phyloP scores from a whole-genome alignment of 2,888 invertebrate genomes.

The Erpobdella octoculata region DNA sequence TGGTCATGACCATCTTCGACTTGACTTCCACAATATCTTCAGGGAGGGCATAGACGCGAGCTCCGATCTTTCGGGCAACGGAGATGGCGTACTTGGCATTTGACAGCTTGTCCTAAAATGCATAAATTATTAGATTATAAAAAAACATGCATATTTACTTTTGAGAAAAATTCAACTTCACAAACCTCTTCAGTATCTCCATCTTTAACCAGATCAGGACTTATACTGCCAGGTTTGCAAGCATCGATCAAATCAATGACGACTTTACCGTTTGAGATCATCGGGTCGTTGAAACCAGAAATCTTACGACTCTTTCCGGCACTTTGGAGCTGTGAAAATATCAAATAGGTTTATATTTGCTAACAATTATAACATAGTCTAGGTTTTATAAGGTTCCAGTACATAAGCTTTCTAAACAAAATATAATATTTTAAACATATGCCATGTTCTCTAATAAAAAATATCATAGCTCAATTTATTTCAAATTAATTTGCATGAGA shows the following conservation, averaged over 20 bases:
- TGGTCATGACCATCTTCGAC: conserved; percentile 98
- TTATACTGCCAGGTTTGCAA: conserved; percentile 88
- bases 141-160: background rate
- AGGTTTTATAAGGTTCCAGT: background rate
- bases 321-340: conserved; percentile 42
- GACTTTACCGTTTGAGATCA: conserved; percentile 77
- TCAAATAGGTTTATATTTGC: background rate
- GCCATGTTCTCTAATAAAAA: too few relatives aligned
- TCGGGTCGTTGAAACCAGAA: conserved; percentile 66
- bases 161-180: background rate
- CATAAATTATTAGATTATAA: background rate
- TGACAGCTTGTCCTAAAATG: conserved; percentile 57
- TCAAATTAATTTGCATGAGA: too few relatives aligned
- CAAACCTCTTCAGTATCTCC: conserved; percentile 70
- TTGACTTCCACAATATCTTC: conserved; percentile 95
- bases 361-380: too few relatives aligned
- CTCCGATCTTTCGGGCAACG: conserved; percentile 92
- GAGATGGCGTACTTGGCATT: conserved; percentile 99
- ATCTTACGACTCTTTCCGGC: conserved; percentile 53
- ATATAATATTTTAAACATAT: background rate
- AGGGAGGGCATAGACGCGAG: conserved; percentile 91
- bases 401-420: too few relatives aligned
- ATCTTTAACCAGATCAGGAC: conserved; percentile 79
- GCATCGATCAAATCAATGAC: conserved; percentile 93
- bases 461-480: too few relatives aligned